Base-by-base conservation (phyloP, 2,797 vertebrate species). In the Philypnodon macrostomus region DNA sequence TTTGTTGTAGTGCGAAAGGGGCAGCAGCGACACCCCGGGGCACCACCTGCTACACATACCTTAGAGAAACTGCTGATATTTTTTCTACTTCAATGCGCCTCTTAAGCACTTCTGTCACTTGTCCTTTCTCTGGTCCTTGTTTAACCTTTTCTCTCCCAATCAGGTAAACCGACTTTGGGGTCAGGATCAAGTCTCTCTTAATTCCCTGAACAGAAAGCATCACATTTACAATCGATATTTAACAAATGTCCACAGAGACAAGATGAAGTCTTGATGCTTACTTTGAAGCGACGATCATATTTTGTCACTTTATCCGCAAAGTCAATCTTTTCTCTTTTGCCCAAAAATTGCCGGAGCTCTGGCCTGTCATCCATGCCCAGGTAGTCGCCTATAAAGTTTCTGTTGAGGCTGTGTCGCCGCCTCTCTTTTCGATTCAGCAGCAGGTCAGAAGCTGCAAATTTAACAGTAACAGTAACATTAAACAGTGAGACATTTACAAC, bases 381-480 rank as follows among this genome's bases (percentile, higher is more conserved):
- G 68, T 99, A 99, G 76, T 99, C 97, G 0, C 97, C 96, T 1
- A 98, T 90, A 57, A 98, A 99, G 82, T 99, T 99, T 62, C 97
- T 90, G 85, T 99, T 99, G 45, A 99, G 90, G 80, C 97, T 99
- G 88, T 99, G 96, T 48, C 93, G 86, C 61, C 95, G 86, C 24
- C 97, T 89, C 79, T 99, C 97, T 48, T 99, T 99, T 66, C 91
- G 93, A 87, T 96, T 99, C 66, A 99, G 53, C 75, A 99, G 77
- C 40, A 98, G 88, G 79, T 98, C 94, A 9, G 96, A 99, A 6
- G 97, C 96, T 98, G 48, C n/a, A n/a, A n/a, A n/a, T n/a, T n/a
- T n/a, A n/a, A n/a, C n/a, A n/a, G n/a, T n/a, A 2, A 62, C 7
- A 34, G 44, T n/a, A 48, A 36, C 9, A 32, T 38, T 42, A 13